phyloP scores from a whole-genome alignment of 2,888 invertebrate species.

The Barypeithes pellucidus region DNA sequence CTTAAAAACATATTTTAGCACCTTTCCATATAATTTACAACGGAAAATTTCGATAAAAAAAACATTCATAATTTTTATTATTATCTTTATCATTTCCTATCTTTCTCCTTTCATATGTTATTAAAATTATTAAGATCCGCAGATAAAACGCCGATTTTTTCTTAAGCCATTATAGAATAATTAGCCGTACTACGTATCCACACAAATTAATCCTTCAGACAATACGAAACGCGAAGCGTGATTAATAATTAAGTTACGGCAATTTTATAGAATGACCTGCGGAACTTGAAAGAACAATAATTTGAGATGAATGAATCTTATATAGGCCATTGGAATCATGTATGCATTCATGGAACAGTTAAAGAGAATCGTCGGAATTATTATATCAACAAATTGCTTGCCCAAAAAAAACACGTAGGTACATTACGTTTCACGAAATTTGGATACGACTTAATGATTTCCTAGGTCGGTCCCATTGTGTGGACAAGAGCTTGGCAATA shows the following conservation, averaged over 20 bases:
- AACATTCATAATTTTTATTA: background rate
- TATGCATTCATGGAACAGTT: too few species aligned
- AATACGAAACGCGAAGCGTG: conserved; percentile 30
- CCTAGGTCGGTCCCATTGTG: too few species aligned
- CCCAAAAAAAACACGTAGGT: too few species aligned
- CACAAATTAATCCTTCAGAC: conserved; percentile 22
- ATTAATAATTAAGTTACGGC: conserved; percentile 6
- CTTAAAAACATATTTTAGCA: too few species aligned
- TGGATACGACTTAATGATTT: too few species aligned
- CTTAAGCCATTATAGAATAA: conserved; percentile 15
- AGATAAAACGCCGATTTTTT: conserved; percentile 2
- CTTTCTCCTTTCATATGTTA: conserved; percentile 5
- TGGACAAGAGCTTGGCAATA: too few species aligned
- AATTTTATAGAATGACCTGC: conserved; percentile 23
- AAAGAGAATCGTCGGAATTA: too few species aligned
- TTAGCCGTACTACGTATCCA: background rate
- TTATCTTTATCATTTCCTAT: background rate
- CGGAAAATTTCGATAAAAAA: background rate
- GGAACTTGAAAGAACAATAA: background rate
- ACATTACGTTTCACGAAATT: too few species aligned
- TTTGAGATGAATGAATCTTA: background rate
- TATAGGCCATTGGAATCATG: too few species aligned
- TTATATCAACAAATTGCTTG: too few species aligned
- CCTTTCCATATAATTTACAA: too few species aligned
- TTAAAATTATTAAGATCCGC: conserved; percentile 6